Base-by-base conservation (phyloP, 2,888 invertebrate species). In the Spodoptera exigua region DNA sequence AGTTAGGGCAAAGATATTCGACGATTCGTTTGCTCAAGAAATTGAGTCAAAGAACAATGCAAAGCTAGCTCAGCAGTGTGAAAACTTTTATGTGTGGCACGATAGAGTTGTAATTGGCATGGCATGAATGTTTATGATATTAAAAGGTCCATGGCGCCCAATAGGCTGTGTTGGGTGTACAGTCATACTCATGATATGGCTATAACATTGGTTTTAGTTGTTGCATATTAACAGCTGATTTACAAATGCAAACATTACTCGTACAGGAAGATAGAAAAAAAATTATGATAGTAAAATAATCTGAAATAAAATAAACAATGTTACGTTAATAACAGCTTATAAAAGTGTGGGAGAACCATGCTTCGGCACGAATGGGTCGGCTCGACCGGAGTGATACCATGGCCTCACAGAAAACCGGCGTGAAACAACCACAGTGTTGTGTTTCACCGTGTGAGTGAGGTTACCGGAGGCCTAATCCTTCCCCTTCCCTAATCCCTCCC, bases 21-120 rank as follows among this genome's bases (percentile, higher is more conserved):
- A 66, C 80, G 74, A 76, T 79, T 77, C 82, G 82, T 83, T 83
- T 83, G 83, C 76, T 75, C 78, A 83, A 83, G 82, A 83, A 81
- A 83, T 83, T 83, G 83, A 83, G 78, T 79, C 83, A 82, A 83
- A 82, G 83, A 83, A 74, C 70, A 56, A 18, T 54, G 43, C 83
- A 62, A 75, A 62, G 2, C 36, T 72, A 44, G 3, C 10, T 52
- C 13, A 46, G 11, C 75, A 34, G 10, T n/a, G 37, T 0, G 0
- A 3, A 12, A 13, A 36, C 17, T 40, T 51, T 44, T 73, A 34
- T 36, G 0, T 0, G 1, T 2, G 12, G 7, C 0, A 0, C 0
- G 0, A 53, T 55, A 69, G 52, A 59, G 64, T 61, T 43, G 41
- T n/a, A 13, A 40, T 39, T 73, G 7, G 43, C 9, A 13, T 58